These are phyloP conservation scores for Ctena decussata DNA, from an alignment of 2,888 invertebrate genomes.

Conservation along the genomic window DNA sequence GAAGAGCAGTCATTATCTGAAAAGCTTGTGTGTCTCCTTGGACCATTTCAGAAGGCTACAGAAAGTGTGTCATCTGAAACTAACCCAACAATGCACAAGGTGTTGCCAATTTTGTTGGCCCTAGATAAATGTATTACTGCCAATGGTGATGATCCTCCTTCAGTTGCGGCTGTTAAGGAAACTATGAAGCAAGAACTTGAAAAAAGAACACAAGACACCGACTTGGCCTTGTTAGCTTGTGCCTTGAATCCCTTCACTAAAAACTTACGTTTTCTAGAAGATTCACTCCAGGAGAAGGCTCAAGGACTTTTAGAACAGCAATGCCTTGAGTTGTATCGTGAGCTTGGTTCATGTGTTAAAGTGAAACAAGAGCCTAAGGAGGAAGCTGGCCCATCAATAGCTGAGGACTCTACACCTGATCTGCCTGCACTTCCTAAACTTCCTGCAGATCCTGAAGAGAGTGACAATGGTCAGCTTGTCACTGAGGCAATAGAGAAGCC, in stretches of 20 bases:
- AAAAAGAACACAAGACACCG: background rate
- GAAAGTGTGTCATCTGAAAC: conserved; percentile 12
- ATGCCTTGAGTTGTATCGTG: background rate
- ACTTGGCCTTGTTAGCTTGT: background rate
- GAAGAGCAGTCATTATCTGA: background rate
- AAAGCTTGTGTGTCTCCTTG: background rate
- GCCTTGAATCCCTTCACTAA: conserved; percentile 15
- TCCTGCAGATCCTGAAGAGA: background rate
- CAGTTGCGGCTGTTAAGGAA: background rate
- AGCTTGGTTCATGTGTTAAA: background rate
- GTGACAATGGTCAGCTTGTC: background rate
- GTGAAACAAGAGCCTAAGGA: background rate
- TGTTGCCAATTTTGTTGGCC: background rate
- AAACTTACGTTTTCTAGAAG: background rate
- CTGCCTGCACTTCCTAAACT: background rate
- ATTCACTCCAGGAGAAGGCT: background rate
- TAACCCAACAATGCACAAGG: conserved; percentile 12
- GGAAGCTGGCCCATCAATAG: background rate
- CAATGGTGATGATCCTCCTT: background rate
- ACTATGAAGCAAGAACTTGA: background rate
- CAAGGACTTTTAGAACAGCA: background rate
- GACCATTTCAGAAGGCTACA: conserved; percentile 9
- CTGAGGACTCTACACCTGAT: background rate
- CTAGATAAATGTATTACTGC: background rate
- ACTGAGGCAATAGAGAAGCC: background rate